Conservation (phyloP, 1,140 invertebrate species). For the Steinernema feltiae region DNA sequence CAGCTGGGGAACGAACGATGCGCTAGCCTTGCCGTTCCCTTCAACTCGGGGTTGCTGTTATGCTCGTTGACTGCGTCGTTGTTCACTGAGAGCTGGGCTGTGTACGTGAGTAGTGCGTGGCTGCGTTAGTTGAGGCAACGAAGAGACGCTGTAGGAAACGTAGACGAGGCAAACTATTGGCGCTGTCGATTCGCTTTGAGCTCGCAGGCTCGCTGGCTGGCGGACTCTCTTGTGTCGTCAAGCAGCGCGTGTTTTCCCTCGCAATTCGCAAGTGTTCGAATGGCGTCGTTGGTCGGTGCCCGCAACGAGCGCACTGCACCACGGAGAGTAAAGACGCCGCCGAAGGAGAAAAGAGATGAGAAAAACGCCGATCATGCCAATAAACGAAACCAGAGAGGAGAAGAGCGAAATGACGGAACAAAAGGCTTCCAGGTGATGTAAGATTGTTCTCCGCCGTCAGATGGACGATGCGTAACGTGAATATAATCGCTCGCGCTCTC, state of each 20-base stretch:
- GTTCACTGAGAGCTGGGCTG: background rate
- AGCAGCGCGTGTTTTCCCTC: background rate
- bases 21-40: background rate
- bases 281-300: no score
- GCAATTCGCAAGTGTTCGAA: constrained; percentile 1
- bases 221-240: background rate
- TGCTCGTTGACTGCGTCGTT: background rate
- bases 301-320: background rate
- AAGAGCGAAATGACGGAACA: background rate
- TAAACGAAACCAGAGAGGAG: background rate
- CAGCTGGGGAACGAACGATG: background rate
- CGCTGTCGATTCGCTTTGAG: background rate
- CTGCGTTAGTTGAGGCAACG: background rate
- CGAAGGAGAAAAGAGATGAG: background rate
- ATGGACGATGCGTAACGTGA: background rate
- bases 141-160: background rate
- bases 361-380: background rate
- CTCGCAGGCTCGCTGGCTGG: background rate
- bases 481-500: background rate
- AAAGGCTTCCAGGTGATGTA: background rate
- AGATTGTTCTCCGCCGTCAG: background rate
- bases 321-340: background rate
- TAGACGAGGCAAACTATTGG: background rate
- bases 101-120: background rate
- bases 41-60: background rate